Evolutionary conservation across 2,888 invertebrate genomes (phyloP).

Genomic region (Tipula helvola): DNA sequence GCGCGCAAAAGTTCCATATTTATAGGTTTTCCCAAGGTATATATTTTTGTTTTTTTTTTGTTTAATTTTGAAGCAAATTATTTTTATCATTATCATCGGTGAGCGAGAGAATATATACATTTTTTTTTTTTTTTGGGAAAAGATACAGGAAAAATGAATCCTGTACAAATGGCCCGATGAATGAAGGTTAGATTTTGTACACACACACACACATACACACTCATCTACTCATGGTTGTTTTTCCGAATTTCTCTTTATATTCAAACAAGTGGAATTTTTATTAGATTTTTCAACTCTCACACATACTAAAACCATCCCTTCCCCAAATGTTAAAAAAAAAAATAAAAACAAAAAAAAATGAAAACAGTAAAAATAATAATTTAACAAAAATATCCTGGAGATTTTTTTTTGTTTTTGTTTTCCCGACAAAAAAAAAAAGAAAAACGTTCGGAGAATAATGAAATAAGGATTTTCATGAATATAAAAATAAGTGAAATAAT

Average conservation of each 20-base stretch:
- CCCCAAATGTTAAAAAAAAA: neutral
- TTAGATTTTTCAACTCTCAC: neutral
- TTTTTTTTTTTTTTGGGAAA: neutral
- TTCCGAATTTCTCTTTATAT: neutral
- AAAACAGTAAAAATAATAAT: neutral
- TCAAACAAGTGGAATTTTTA: conserved; percentile 4
- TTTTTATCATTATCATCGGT: neutral
- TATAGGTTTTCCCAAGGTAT: neutral
- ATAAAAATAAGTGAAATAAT: neutral
- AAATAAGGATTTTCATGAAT: neutral
- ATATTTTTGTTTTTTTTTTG: neutral
- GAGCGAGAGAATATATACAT: neutral
- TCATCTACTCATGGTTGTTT: neutral
- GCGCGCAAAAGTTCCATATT: neutral
- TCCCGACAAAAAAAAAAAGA: neutral
- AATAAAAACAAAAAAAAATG: neutral
- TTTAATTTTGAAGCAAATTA: neutral
- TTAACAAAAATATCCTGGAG: neutral
- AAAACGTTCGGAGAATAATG: neutral
- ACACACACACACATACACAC: neutral
- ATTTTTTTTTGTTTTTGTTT: neutral
- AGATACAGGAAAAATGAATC: neutral
- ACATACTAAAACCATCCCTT: neutral
- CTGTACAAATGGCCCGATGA: neutral
- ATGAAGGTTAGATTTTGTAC: neutral